phyloP scores from a whole-genome alignment of 2,888 invertebrate species.

The Phortica magna region DNA sequence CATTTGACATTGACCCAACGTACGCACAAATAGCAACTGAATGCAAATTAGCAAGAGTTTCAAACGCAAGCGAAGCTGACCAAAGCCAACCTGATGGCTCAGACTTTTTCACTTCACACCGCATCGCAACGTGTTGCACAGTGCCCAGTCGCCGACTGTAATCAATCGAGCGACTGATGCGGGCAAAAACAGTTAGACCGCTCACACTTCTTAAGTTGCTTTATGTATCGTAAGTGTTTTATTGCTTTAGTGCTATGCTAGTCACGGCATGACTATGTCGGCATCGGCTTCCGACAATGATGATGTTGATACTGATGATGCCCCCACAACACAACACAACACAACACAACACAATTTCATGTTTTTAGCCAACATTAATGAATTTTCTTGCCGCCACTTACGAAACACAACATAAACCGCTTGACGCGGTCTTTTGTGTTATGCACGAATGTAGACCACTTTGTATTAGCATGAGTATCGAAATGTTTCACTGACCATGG shows the following conservation, averaged over 20 bases:
- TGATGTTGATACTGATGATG: neutral
- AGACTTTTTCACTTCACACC: neutral
- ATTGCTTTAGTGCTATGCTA: neutral
- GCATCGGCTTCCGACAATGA: neutral
- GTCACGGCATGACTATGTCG: neutral
- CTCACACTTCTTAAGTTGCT: neutral
- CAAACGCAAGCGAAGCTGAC: neutral
- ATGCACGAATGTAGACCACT: neutral
- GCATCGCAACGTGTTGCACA: too few relatives aligned
- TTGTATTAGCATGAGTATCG: neutral
- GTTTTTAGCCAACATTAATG: neutral
- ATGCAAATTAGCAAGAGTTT: slow-evolving; percentile 25
- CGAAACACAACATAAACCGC: neutral
- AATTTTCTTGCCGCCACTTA: neutral
- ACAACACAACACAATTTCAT: slow-evolving; percentile 6
- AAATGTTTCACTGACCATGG: slow-evolving; percentile 8
- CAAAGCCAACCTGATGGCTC: neutral
- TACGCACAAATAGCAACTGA: slow-evolving; percentile 19
- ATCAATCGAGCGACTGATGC: neutral
- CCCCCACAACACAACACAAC: too few relatives aligned
- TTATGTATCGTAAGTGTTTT: neutral
- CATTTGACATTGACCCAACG: slow-evolving; percentile 31
- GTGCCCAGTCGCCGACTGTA: neutral
- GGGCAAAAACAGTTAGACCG: slow-evolving; percentile 12
- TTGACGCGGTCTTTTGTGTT: neutral